Base-by-base conservation (phyloP, 2,888 invertebrate species). In the Leptodirus hochenwartii region DNA sequence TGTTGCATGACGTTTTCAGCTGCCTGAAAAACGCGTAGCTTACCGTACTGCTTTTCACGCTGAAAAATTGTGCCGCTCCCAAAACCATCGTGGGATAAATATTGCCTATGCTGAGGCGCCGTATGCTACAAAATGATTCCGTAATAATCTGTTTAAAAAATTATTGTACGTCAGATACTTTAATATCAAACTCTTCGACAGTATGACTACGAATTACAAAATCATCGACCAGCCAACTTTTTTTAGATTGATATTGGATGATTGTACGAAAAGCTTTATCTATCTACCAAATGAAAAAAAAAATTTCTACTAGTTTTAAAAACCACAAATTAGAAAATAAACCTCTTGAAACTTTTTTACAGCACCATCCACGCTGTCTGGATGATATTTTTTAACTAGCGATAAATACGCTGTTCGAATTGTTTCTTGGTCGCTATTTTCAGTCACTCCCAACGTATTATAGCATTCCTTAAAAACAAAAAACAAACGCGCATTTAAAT, bases 41-140 rank as follows among this genome's bases (percentile, higher is more conserved):
- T 72, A 12, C 67, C 58, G 53, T 76, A 80, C 44, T 85, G 81
- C 38, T 75, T 78, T 47, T 82, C 65, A 22, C 88, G 60, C 51
- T 81, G 77, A 37, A 62, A 70, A 0, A 78, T 80, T 12, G 74
- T 78, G 0, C 90, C 90, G 27, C 63, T 52, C 0, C 88, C 88
- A 3, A 77, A 53, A 3, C 85, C 85, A 40, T 78, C 82, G 43
- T 67, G 77, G 38, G 65, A 77, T 13, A 88, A 58, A 47, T 81
- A 90, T 42, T 80, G 79, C 13, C 84, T 64, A 50, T 90, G 88
- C 51, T 90, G 90, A 0, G 88, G 87, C 9, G 80, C 81, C 31
- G 77, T 82, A 44, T 88, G 84, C 66, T 78, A 44, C 24, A 6
- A 20, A 20, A 20, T 20, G 20, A 20, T 20, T 20, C 20, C n/a